A percentile compares a stretch with the other conserved stretches of the same genome.
phyloP scores from a whole-genome alignment of 2,888 invertebrate genomes.

The Idaea biselata region DNA sequence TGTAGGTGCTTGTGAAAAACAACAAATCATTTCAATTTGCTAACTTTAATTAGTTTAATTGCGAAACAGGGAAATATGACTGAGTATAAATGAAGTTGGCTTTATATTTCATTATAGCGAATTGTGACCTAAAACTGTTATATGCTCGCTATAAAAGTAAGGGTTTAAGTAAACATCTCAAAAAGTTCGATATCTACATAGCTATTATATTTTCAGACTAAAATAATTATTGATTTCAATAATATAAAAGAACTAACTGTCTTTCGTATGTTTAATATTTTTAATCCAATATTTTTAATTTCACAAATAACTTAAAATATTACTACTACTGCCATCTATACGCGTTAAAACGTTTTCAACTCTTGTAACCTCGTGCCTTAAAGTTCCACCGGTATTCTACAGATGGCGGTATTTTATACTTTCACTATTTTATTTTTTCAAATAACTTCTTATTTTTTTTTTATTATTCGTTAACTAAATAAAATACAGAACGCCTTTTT shows the following conservation, averaged over 20 bases:
- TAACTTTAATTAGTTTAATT: not conserved
- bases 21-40: not conserved
- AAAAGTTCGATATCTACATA: no score
- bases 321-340: not conserved
- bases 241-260: no score
- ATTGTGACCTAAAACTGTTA: not conserved
- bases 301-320: not conserved
- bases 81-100: not conserved
- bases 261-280: no score
- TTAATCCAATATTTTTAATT: no score
- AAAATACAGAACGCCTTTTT: not conserved
- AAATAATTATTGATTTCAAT: no score
- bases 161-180: no score
- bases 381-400: not conserved
- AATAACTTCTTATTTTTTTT: not conserved
- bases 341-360: not conserved
- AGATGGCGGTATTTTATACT: not conserved
- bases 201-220: no score
- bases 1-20: not conserved
- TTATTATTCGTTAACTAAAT: not conserved
- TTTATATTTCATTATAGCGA: not conserved
- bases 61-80: not conserved
- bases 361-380: not conserved
- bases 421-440: not conserved
- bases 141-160: no score